These are phyloP conservation scores for Amphipoea oculea DNA, from an alignment of 2,888 invertebrate species.

Conservation along the genomic window DNA sequence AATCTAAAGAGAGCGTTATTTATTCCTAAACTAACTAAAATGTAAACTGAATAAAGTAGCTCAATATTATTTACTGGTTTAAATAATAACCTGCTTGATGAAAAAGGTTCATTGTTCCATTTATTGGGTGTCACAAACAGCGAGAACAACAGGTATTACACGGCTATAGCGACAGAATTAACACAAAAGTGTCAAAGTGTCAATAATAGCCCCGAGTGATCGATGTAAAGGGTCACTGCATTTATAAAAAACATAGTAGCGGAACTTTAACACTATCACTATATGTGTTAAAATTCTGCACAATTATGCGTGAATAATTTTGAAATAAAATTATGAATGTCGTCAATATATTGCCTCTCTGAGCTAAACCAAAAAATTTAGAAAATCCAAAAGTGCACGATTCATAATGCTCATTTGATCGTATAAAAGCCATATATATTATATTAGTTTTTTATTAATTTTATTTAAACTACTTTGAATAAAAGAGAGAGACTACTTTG, in stretches of 20 bases:
- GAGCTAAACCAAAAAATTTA: background rate
- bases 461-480: no score
- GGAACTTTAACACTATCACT: background rate
- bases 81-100: background rate
- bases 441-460: no score
- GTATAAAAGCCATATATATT: no score
- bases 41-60: no score
- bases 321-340: constrained; percentile 9
- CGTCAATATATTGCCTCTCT: background rate
- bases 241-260: constrained; percentile 19
- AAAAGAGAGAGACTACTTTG: no score
- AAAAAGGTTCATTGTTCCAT: constrained; percentile 1
- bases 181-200: constrained; percentile 29
- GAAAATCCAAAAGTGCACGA: no score
- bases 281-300: background rate
- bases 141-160: constrained; percentile 16
- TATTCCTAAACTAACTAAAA: no score
- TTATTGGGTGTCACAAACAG: constrained; percentile 13
- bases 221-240: constrained; percentile 17
- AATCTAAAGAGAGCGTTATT: background rate
- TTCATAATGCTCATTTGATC: no score
- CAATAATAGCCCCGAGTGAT: constrained; percentile 32
- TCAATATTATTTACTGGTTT: background rate
- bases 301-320: constrained; percentile 2
- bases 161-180: constrained; percentile 17